Evolutionary conservation across 2,113 vertebrate genomes (phyloP), one percentile per base, ranked within the genome.

Genomic region (Rhineura floridana): DNA sequence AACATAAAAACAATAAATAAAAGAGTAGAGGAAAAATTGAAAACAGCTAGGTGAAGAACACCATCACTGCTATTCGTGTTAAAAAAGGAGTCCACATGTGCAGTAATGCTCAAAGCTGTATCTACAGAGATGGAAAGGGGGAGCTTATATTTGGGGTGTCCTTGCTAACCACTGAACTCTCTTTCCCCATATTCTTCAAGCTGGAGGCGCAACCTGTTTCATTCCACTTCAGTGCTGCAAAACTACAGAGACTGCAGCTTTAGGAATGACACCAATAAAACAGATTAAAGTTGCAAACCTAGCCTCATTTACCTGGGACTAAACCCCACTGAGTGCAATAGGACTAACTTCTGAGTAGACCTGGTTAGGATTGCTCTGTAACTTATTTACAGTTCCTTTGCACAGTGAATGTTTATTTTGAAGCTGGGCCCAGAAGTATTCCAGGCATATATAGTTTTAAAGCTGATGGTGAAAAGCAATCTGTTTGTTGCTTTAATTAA

Each of bases 1-100:
- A 6, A 87, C 6, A 82, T 94, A n/a, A 93, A 84, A 44, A 84
- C 36, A 76, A 42, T 50, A 48, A 78, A 55, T 23, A n/a, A 83
- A 33, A 3, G 11, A 10, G 55, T 28, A 62, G 11, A 50, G 42
- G 12, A 46, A 39, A 63, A 87, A 46, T 81, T 10, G 2, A 52
- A 79, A 79, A 67, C n/a, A 50, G 44, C 13, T 73, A 30, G 19
- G 33, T n/a, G 55, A 78, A 78, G 36, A 3, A 86, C 21, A 19
- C 4, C 55, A 59, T 3, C 10, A 28, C 44, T 65, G 50, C 33
- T 33, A 10, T 28, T 39, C 39, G 87, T 50, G 62, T 42, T 21
- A 48, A 42, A 46, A 87, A 70, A 70, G 70, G 21, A 50, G 4
- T 4, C 30, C 44, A 67, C 59, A 78, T 39, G 4, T 36, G 21